Evolutionary conservation across 2,797 vertebrate species (phyloP), one percentile per base, ranked within the genome.

Genomic region (Chaetodon trifasciatus): DNA sequence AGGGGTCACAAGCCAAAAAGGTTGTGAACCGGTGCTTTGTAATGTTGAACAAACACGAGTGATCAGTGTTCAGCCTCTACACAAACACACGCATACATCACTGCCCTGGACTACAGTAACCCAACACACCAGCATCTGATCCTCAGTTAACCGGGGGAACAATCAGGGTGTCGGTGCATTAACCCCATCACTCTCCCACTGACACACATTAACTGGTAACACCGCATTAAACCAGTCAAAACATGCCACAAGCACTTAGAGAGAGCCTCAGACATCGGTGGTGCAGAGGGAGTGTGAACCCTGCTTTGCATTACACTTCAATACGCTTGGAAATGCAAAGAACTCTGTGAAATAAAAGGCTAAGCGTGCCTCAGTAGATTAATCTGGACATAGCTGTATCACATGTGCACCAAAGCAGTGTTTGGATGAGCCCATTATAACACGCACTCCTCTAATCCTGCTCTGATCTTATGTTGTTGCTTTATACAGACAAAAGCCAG

Each of bases 381-480:
- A n/a, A 78, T 78, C 49, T 60, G 61, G 56, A 80, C 24, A 39
- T 7, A 17, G 40, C 47, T 60, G 24, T 23, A 74, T 47, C 56
- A 49, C 35, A 72, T 75, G 78, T 13, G 17, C 8, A 24, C 11
- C 10, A 44, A 57, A 81, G 71, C 35, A 32, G 40, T 21, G 15
- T 71, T 52, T n/a, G 16, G 24, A 78, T 32, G 62, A 77, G 69
- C 12, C 53, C 23, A 62, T 75, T 17, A 17, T 56, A 50, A 77
- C 42, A 82, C 50, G 50, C 42, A 10, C 65, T 50, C 40, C 56
- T 58, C 15, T 57, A 47, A 70, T 39, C 24, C 67, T 10, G 42
- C 78, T 83, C 65, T 80, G 82, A 83, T 89, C 70, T 83, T 47
- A 13, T 72, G 76, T 83, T 82, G 78, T 65, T 69, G 56, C 76